These are phyloP conservation scores for Ypsolopha sequella DNA, from an alignment of 2,888 invertebrate species.

Conservation along the genomic window DNA sequence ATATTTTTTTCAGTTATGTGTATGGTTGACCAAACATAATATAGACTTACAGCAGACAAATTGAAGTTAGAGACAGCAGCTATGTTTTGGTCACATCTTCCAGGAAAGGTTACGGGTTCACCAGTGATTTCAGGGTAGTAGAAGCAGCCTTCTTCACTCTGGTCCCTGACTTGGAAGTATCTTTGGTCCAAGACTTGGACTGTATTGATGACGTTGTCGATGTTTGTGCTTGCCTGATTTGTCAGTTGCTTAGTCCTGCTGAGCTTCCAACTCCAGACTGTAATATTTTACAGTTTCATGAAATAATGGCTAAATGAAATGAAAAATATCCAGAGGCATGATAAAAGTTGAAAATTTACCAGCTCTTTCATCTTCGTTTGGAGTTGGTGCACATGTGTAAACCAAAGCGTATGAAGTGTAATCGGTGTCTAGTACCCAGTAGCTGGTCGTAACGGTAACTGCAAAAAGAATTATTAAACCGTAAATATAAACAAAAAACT, in stretches of 20 bases:
- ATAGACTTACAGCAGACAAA: conserved; percentile 17
- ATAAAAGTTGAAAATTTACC: conserved; percentile 21
- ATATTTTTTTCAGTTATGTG: not conserved
- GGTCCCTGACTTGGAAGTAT: conserved; percentile 24
- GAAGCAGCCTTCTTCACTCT: conserved; percentile 29
- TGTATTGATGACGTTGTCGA: conserved; percentile 18
- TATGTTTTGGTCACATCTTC: conserved; percentile 26
- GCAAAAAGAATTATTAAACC: conserved; percentile 72
- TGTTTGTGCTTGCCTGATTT: conserved; percentile 12
- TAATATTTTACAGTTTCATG: conserved; percentile 18
- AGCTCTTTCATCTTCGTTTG: conserved; percentile 29
- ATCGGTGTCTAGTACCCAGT: conserved; percentile 69
- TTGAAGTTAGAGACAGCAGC: conserved; percentile 15
- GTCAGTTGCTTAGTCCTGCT: conserved; percentile 25
- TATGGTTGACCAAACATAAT: not conserved
- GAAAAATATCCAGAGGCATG: conserved; percentile 13
- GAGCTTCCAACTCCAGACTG: conserved; percentile 35
- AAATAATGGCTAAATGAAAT: conserved; percentile 34
- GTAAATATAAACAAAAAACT: no score
- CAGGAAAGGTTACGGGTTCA: conserved; percentile 28
- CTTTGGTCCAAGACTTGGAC: conserved; percentile 25
- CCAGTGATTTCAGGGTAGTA: conserved; percentile 27
- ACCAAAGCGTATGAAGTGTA: conserved; percentile 65
- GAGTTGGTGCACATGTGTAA: conserved; percentile 9
- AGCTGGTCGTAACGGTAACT: conserved; percentile 66